Base-by-base conservation (phyloP, 2,113 vertebrate genomes). In the Epinephelus fuscoguttatus region DNA sequence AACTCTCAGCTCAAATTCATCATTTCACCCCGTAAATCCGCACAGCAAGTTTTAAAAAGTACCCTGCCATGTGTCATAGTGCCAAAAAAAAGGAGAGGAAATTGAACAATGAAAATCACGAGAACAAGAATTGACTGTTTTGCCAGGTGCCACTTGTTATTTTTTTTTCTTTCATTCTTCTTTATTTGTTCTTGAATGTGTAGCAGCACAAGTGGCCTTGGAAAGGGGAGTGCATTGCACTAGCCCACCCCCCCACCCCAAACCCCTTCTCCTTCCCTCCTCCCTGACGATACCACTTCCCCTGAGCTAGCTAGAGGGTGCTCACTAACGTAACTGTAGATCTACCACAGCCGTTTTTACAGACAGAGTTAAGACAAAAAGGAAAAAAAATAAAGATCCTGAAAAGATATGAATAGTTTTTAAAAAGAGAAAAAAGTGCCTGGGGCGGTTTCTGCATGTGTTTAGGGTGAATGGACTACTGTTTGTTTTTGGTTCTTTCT, bases 391-490 rank as follows among this genome's bases (percentile, higher is more conserved):
- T 80, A 81, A 81, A 90, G 76, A 91, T 79, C 89, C 91, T 91
- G 89, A 92, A 92, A 90, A 71, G 87, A 91, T 93, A 92, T 92
- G 90, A 92, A 88, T 88, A 90, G 90, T 88, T 92, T 88, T 85
- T 82, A 75, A 66, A 66, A 79, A 69, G 15, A 50, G 11, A 66
- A 72, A 78, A 91, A 94, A 93, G 91, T 93, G 95, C 92, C 94
- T 85, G 82, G 93, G 92, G 93, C 84, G 91, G 91, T 88, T 92
- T 86, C 85, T 59, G 84, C 89, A 94, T 94, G 92, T 92, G 94
- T 94, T 91, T 92, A 90, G 93, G 96, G 96, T 97, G 95, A 91
- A 95, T 95, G 96, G 96, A 95, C 96, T 94, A 76, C 93, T 87
- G 89, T 97, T 95, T 86, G 53, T 88, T 86, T 93, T 86, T 80